Evolutionary conservation across 2,888 invertebrate species (phyloP), one percentile per base, ranked within the genome.

Genomic region (Augochlorella aurata): DNA sequence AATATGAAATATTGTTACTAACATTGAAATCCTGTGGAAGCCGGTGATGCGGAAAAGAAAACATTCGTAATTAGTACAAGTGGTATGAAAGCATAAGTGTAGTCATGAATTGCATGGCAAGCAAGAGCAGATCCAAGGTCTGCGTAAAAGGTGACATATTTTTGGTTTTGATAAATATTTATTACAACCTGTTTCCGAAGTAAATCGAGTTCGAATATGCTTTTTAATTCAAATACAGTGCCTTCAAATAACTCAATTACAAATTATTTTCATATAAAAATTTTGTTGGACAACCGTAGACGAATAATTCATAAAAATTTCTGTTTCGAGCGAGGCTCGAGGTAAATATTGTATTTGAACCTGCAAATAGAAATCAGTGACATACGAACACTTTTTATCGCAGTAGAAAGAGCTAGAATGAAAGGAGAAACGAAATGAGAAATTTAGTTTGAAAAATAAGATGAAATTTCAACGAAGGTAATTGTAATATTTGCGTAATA

Each of bases 21-120:
- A 92, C 91, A 91, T 84, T 88, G 87, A 73, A 87, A 89, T 85
- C 85, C 92, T 88, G 81, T 70, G 78, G 79, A 85, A 82, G 73
- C 83, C 85, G 54, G 83, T 70, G 73, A 74, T 81, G 86, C 77
- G 71, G 70, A 73, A 88, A 82, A 82, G 70, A 86, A 72, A 83
- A 78, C 10, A 73, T 79, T 77, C n/a, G 63, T 71, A n/a, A 81
- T 86, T 86, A 86, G 16, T 82, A 76, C 65, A 24, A 58, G 72
- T 14, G 61, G 63, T 24, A 58, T 7, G 10, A 5, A 78, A 81
- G 81, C 78, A 45, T 12, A 14, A 49, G n/a, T 69, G 3, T 38
- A 49, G 69, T 58, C 14, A 44, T 54, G 21, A 18, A 74, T 16
- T 44, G 8, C 24, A 49, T 49, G 52, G 65, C 50, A 70, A 78